Evolutionary conservation across 2,888 invertebrate genomes (phyloP).

Genomic region (Megamerina dolium): DNA sequence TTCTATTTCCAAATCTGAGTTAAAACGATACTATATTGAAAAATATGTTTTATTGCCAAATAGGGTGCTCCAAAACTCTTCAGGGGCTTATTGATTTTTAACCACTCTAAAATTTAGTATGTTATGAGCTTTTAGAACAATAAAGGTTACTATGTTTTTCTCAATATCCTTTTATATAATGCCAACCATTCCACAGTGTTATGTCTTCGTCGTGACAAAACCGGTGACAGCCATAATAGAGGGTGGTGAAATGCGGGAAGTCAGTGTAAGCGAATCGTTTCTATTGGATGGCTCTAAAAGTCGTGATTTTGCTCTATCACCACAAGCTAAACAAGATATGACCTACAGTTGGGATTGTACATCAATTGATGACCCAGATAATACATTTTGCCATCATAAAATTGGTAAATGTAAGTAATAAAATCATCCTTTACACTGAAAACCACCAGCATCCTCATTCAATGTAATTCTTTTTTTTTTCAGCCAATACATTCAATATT

Average conservation of each 20-base stretch:
- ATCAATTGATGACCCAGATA: conserved; percentile 16
- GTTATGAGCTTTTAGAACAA: no score
- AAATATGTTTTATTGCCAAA: no score
- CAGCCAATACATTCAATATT: conserved; percentile 4
- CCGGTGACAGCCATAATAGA: conserved; percentile 19
- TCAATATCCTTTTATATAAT: no score
- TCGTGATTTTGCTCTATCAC: conserved; percentile 23
- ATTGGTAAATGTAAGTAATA: conserved; percentile 19
- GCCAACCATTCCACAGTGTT: conserved; percentile 28
- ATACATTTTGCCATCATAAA: conserved; percentile 10
- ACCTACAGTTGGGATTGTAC: conserved; percentile 26
- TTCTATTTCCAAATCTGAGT: no score
- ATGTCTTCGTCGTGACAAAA: conserved; percentile 24
- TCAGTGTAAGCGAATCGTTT: conserved; percentile 12
- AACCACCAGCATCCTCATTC: no score
- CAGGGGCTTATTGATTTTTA: no score
- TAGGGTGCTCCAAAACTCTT: no score
- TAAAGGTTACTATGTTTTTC: no score
- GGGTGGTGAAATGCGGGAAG: conserved; percentile 21
- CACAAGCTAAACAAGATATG: conserved; percentile 16
- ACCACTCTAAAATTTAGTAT: no score
- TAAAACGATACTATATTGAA: no score
- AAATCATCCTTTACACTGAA: background rate
- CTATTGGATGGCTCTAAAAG: conserved; percentile 23
- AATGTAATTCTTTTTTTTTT: background rate